Percentiles rank a stretch among this genome's conserved stretches.
Evolutionary conservation across 2,113 vertebrate genomes (phyloP).

Genomic region (Andinoacara biseriatus): DNA sequence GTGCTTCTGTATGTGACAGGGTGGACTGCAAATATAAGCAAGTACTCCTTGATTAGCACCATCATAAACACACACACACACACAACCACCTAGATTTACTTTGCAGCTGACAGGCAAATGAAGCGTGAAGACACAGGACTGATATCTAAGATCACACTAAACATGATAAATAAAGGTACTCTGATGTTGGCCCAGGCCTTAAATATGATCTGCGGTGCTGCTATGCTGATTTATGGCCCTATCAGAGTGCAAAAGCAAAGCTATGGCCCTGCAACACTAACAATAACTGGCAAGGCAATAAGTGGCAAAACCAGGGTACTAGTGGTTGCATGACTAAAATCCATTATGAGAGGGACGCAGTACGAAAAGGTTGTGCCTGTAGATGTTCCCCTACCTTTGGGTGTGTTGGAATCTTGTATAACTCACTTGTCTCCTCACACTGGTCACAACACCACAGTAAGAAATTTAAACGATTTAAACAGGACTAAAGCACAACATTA

Average conservation of each 20-base stretch:
- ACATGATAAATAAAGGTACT: slow-evolving; percentile 61
- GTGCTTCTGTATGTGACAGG: not conserved
- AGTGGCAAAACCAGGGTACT: slow-evolving; percentile 39
- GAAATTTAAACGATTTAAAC: not conserved
- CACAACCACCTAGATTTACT: slow-evolving; percentile 25
- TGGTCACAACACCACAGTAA: not conserved
- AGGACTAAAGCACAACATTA: not conserved
- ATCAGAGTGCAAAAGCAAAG: slow-evolving; percentile 16
- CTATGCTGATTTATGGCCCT: slow-evolving; percentile 54
- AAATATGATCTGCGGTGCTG: slow-evolving; percentile 28
- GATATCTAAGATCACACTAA: slow-evolving; percentile 56
- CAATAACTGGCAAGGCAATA: slow-evolving; percentile 60
- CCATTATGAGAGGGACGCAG: slow-evolving; percentile 4
- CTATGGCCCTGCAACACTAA: slow-evolving; percentile 30
- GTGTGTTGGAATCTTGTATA: not conserved
- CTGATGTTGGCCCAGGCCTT: slow-evolving; percentile 32
- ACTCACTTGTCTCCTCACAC: not conserved
- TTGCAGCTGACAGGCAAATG: slow-evolving; percentile 32
- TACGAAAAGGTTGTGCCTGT: not conserved
- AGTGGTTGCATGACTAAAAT: slow-evolving; percentile 23
- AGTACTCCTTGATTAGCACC: not conserved
- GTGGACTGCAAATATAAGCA: not conserved
- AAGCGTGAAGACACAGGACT: slow-evolving; percentile 51
- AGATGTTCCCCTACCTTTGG: not conserved
- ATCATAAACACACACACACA: not conserved